Evolutionary conservation across 1,140 invertebrate genomes (phyloP).

Genomic region (Eulimnadia texana): DNA sequence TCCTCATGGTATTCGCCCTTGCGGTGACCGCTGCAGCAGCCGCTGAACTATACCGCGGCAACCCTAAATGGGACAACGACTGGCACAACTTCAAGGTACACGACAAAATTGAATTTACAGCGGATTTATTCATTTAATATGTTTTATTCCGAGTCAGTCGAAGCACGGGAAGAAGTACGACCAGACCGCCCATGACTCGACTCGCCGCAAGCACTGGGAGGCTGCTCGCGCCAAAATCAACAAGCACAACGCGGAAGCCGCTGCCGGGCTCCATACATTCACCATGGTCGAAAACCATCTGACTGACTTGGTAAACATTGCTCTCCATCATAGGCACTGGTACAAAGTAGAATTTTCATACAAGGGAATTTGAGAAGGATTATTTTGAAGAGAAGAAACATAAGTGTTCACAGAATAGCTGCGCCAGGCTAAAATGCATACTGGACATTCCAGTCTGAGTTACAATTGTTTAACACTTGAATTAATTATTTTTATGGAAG

Average conservation of each 20-base stretch:
- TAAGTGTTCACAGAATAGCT: too few species aligned
- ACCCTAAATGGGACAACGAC: not conserved
- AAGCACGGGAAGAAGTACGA: not conserved
- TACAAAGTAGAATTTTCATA: too few species aligned
- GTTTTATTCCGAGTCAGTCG: not conserved
- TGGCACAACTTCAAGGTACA: conserved; percentile 7
- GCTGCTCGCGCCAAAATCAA: not conserved
- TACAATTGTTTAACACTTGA: too few species aligned
- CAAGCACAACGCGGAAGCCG: conserved; percentile 11
- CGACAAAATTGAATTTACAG: not conserved
- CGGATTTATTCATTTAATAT: not conserved
- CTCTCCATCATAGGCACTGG: too few species aligned
- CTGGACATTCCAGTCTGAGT: too few species aligned
- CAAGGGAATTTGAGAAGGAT: too few species aligned
- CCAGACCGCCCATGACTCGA: not conserved
- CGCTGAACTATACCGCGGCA: not conserved
- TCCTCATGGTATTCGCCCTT: not conserved
- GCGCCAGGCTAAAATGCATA: too few species aligned
- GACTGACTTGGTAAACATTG: not conserved
- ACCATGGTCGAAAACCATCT: conserved; percentile 3
- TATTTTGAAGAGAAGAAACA: too few species aligned
- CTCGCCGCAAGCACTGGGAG: not conserved
- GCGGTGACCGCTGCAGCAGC: not conserved
- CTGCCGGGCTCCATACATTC: conserved; percentile 7
- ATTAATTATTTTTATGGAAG: too few species aligned